Conservation (phyloP, 2,113 vertebrate species). For the Mellivora capensis region DNA sequence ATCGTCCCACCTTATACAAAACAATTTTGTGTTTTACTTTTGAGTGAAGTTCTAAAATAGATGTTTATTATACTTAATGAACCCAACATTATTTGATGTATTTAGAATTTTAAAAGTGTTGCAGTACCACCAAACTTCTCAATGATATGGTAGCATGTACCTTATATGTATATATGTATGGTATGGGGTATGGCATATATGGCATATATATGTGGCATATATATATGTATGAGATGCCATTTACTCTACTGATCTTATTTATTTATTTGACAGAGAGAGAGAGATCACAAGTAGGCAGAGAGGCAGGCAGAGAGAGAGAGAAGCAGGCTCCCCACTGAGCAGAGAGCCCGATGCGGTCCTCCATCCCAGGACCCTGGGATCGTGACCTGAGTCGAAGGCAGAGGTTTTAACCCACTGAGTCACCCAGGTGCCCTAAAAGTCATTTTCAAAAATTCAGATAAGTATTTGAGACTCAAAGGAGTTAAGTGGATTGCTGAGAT, state of each 20-base stretch:
- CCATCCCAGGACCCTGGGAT: too few species aligned
- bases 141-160: not conserved
- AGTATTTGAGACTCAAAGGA: not conserved
- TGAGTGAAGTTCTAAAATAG: not conserved
- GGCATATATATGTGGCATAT: too few species aligned
- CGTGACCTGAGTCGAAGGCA: too few species aligned
- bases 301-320: too few species aligned
- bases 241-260: not conserved
- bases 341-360: too few species aligned
- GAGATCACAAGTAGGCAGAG: too few species aligned
- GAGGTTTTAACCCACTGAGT: too few species aligned
- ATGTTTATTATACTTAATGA: not conserved
- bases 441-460: not conserved
- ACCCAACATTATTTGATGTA: not conserved
- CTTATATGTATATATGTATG: not conserved
- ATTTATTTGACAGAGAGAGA: too few species aligned
- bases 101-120: not conserved
- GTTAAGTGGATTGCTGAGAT: not conserved
- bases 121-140: not conserved
- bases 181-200: not conserved
- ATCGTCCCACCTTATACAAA: not conserved
- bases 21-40: not conserved
- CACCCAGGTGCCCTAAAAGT: not conserved
- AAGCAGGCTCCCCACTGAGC: too few species aligned
- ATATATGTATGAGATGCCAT: not conserved